Base-by-base conservation (phyloP, 2,888 invertebrate species). In the Eudemis profundana region DNA sequence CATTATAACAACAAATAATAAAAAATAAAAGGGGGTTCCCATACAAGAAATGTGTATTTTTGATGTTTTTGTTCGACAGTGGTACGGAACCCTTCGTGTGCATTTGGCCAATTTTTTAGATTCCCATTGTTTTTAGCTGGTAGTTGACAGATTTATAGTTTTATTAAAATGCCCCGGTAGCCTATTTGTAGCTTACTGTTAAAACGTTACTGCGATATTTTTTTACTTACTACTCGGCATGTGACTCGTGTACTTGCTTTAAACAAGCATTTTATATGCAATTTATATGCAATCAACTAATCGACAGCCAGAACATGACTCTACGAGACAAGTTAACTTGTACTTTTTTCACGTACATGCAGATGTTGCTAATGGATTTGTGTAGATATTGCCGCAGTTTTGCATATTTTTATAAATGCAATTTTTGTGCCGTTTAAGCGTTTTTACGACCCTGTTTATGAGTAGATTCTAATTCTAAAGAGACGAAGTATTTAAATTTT, bases 251-350 rank as follows among this genome's bases (percentile, higher is more conserved):
- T 68, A 65, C 68, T 57, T 61, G 60, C 61, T 61, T 70, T 70
- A 66, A 69, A 68, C 60, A 67, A 46, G 59, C 62, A 29, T 72
- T 74, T 71, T 72, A 71, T 69, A 71, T 69, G 70, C 74, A 72
- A 68, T 71, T 72, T 70, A 70, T 69, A 67, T 53, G 65, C 65
- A 60, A 65, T 65, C 59, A 46, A 47, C 65, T 65, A 65, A 65
- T 65, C 65, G 65, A 60, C 65, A 65, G 40, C 38, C 27, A 12
- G 27, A 54, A 36, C 63, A 63, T 49, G 47, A 29, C 36, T 50
- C 59, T 53, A 47, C 47, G 44, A 40, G 44, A 59, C 51, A 46
- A 36, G 53, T 46, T 62, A 62, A 46, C 36, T 46, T 54, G 61
- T 51, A 42, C 23, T 27, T 62, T 61, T 61, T 61, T 51, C 27